Base-by-base conservation (phyloP, 2,888 invertebrate species). In the Choreutis nemorana region DNA sequence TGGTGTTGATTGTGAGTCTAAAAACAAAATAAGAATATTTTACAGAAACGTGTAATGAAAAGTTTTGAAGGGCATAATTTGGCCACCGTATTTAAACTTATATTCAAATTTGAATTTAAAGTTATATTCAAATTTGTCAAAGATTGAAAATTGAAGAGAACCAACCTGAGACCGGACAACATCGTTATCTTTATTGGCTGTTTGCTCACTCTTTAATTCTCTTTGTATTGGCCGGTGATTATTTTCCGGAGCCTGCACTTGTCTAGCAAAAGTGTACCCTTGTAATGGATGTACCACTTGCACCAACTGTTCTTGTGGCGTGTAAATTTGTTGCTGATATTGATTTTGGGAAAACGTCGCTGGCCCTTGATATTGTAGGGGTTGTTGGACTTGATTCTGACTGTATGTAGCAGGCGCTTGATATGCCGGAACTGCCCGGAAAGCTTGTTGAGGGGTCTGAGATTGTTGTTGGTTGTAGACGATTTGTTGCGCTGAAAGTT, bases 1-100 rank as follows among this genome's bases (percentile, higher is more conserved):
- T 50, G 46, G 32, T 62, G 61, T 4, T 39, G 33, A 27, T 55
- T 52, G 30, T 51, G 47, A 11, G 45, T 50, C 73, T 72, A 59
- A 15, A 62, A 62, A 10, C 35, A 8, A 33, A 35, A 30, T 16
- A 28, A 20, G 7, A 32, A 26, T 10, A 30, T 26, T 26, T 23
- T 13, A 24, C 10, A 11, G 11, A 3, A 9, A 15, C n/a, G n/a
- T n/a, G n/a, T n/a, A n/a, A n/a, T n/a, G n/a, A n/a, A n/a, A n/a
- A n/a, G n/a, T n/a, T n/a, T n/a, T n/a, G n/a, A n/a, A n/a, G n/a
- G n/a, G n/a, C n/a, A n/a, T n/a, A n/a, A n/a, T n/a, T n/a, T n/a
- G n/a, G n/a, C n/a, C n/a, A n/a, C n/a, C n/a, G n/a, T n/a, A n/a
- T n/a, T n/a, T n/a, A n/a, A n/a, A n/a, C n/a, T n/a, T n/a, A n/a